Conservation (phyloP, 2,888 invertebrate genomes). For the Macaria notata region DNA sequence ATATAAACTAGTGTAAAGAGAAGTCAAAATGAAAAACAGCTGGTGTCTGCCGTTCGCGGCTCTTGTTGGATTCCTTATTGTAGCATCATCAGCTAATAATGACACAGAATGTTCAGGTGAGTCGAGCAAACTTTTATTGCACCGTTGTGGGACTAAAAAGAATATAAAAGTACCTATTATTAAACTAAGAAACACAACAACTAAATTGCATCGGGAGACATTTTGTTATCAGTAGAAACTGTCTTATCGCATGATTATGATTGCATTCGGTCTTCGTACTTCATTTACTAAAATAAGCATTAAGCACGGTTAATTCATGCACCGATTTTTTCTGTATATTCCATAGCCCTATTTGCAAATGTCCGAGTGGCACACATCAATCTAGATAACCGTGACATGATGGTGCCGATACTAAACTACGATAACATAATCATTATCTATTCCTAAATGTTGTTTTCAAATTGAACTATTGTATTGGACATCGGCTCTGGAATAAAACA, state of each 20-base stretch:
- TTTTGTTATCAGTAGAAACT: conserved; percentile 3
- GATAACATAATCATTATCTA: conserved; percentile 1
- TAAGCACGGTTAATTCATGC: conserved; percentile 12
- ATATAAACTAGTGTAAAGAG: conserved; percentile 39
- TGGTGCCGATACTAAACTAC: conserved; percentile 6
- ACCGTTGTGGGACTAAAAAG: no score
- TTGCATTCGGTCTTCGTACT: conserved; percentile 2
- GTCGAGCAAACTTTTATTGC: no score
- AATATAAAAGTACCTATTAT: conserved; percentile 1
- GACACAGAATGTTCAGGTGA: conserved; percentile 48
- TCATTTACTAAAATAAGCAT: conserved; percentile 14
- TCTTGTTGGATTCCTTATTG: conserved; percentile 43
- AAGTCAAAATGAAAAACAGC: conserved; percentile 54
- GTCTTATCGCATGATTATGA: conserved; percentile 21
- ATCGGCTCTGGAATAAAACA: conserved; percentile 22
- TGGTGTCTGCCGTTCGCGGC: conserved; percentile 47
- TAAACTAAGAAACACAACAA: conserved; percentile 15
- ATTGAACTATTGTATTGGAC: background rate
- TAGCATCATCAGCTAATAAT: conserved; percentile 36
- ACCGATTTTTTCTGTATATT: conserved; percentile 15
- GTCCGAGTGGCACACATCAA: background rate
- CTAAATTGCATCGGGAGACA: conserved; percentile 13
- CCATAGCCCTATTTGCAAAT: conserved; percentile 10
- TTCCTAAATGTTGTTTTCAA: conserved; percentile 1
- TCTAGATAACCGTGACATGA: conserved; percentile 13